Conservation (phyloP, 2,888 invertebrate species). For the Hoplodrina ambigua region DNA sequence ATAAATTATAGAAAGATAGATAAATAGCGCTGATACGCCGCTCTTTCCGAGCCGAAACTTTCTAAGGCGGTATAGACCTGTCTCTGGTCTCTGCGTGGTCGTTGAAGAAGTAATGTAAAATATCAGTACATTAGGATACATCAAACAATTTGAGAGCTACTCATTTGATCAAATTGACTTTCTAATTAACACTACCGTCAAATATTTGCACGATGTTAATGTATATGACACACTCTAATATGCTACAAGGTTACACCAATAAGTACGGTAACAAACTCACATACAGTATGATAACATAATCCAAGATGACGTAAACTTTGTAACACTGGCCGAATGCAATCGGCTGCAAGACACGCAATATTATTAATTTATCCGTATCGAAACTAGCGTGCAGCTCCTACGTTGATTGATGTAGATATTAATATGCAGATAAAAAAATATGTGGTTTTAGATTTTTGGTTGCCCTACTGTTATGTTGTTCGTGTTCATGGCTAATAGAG, state of each 20-base stretch:
- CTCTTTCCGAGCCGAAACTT: not conserved
- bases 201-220: slow-evolving; percentile 35
- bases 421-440: slow-evolving; percentile 27
- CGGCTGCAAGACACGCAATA: slow-evolving; percentile 45
- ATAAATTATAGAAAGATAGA: not conserved
- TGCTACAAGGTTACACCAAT: slow-evolving; percentile 58
- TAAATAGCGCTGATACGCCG: not conserved
- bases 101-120: not conserved
- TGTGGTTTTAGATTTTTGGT: slow-evolving; percentile 6
- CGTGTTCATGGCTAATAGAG: slow-evolving; percentile 24
- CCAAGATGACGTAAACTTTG: slow-evolving; percentile 55
- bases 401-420: not conserved
- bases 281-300: slow-evolving; percentile 40
- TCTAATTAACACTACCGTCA: slow-evolving; percentile 32
- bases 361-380: slow-evolving; percentile 45
- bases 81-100: not conserved
- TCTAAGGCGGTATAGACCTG: not conserved
- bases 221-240: slow-evolving; percentile 41
- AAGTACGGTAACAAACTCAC: slow-evolving; percentile 46
- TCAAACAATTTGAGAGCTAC: not conserved
- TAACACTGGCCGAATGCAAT: slow-evolving; percentile 53
- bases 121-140: not conserved
- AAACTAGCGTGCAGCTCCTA: slow-evolving; percentile 32
- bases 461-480: slow-evolving; percentile 3
- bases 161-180: slow-evolving; percentile 30